Base-by-base conservation (phyloP, 2,888 invertebrate species). In the Heliconius charithonia region DNA sequence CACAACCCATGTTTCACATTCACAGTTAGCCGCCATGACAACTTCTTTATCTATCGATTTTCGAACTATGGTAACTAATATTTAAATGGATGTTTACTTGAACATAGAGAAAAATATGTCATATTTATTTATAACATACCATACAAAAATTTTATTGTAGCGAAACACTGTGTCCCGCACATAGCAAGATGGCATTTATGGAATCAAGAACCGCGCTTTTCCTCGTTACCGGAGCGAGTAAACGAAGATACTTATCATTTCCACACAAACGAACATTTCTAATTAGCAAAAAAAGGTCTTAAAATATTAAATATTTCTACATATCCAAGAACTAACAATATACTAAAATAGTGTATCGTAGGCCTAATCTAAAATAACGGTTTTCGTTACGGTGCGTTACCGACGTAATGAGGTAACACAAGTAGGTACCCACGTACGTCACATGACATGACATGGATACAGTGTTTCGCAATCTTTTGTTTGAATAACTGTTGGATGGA, bases 341-440 rank as follows among this genome's bases (percentile, higher is more conserved):
- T 27, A 63, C 27, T 16, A 67, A 41, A 12, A 32, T 10, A 59
- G 79, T 79, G 71, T 76, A 41, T 22, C 45, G 16, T 25, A 13
- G 45, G 56, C 71, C 71, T 79, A 75, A 79, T 76, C 67, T 74
- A 71, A 76, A 76, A 73, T 79, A 81, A 81, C 81, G 75, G 81
- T 79, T 51, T 59, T 19, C 76, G 78, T 80, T 81, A 79, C 81
- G 81, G 79, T 79, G 76, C 62, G 76, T 79, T 79, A 77, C 72
- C 71, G 25, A 71, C 72, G 71, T 81, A 80, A 80, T 80, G 78
- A 80, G 80, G 41, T 70, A 69, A 56, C 51, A 22, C 22, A 59
- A 59, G 56, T 59, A n/a, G 56, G 10, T n/a, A 59, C 59, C n/a
- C 9, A n/a, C 22, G 62, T 63, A 74, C 74, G 63, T 72, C 56